These are phyloP conservation scores for Adrianichthys oophorus DNA, from an alignment of 2,797 vertebrate genomes.

Conservation along the genomic window DNA sequence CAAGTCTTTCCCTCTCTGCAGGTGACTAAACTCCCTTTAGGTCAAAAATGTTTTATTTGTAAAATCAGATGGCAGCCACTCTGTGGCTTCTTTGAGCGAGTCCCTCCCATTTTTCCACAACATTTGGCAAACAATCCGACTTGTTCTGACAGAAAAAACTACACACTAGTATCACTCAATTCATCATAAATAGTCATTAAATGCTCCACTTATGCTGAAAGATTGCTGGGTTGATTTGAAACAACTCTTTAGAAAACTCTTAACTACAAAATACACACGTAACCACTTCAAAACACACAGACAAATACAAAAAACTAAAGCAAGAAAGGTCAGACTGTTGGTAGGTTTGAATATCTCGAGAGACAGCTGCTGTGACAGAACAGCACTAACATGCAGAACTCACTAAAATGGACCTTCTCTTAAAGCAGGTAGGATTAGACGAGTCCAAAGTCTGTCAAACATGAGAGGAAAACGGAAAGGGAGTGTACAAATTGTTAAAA, in stretches of 20 bases:
- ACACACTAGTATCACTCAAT: too few relatives aligned
- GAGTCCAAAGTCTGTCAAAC: slow-evolving; percentile 73
- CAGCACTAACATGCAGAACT: slow-evolving; percentile 67
- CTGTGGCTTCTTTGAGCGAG: too few relatives aligned
- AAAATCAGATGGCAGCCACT: too few relatives aligned
- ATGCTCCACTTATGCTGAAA: too few relatives aligned
- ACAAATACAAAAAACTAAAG: slow-evolving; percentile 20
- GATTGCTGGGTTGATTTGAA: too few relatives aligned
- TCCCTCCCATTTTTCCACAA: too few relatives aligned
- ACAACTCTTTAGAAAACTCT: neutral
- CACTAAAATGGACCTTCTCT: slow-evolving; percentile 79
- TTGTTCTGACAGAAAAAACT: too few relatives aligned
- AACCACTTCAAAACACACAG: slow-evolving; percentile 46
- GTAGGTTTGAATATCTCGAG: slow-evolving; percentile 14
- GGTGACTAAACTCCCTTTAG: too few relatives aligned
- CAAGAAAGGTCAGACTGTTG: slow-evolving; percentile 25
- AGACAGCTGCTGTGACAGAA: slow-evolving; percentile 38
- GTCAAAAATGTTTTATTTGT: too few relatives aligned
- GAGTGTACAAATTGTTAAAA: slow-evolving; percentile 49
- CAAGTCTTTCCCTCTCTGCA: too few relatives aligned
- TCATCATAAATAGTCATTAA: too few relatives aligned
- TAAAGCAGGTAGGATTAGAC: slow-evolving; percentile 64
- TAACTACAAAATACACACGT: slow-evolving; percentile 6
- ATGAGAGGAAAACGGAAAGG: slow-evolving; percentile 39
- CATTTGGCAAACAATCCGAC: too few relatives aligned